These are phyloP conservation scores for Leucania comma DNA, from an alignment of 2,888 invertebrate genomes.

Conservation along the genomic window DNA sequence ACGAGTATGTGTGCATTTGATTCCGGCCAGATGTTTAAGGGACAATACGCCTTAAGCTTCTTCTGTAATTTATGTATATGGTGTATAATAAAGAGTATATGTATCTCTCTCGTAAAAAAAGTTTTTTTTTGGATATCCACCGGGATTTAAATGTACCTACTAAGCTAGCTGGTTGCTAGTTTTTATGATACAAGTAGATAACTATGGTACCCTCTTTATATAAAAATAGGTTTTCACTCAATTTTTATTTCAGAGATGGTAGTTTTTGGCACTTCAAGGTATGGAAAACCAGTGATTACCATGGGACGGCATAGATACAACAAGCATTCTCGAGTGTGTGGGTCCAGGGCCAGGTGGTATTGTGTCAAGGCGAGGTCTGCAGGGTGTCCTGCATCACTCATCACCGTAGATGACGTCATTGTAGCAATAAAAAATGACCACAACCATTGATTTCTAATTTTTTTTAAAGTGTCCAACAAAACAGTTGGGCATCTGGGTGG, in stretches of 20 bases:
- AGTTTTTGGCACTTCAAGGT: conserved; percentile 36
- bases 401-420: conserved; percentile 26
- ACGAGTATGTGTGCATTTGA: no score
- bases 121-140: no score
- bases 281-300: conserved; percentile 46
- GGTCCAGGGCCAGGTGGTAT: conserved; percentile 64
- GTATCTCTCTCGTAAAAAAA: no score
- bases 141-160: no score
- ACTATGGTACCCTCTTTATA: not conserved
- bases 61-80: no score
- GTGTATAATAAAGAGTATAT: no score
- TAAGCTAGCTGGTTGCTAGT: no score
- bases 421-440: conserved; percentile 20
- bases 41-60: no score
- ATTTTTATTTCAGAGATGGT: conserved; percentile 22
- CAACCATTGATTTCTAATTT: conserved; percentile 16
- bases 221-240: not conserved
- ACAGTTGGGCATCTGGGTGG: no score
- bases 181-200: not conserved
- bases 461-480: not conserved
- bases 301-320: conserved; percentile 37
- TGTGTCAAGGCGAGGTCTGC: conserved; percentile 61
- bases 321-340: conserved; percentile 53
- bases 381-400: conserved; percentile 66
- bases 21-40: no score